Evolutionary conservation across 2,888 invertebrate genomes (phyloP), one percentile per base, ranked within the genome.

Genomic region (Lordiphosa fenestrarum): DNA sequence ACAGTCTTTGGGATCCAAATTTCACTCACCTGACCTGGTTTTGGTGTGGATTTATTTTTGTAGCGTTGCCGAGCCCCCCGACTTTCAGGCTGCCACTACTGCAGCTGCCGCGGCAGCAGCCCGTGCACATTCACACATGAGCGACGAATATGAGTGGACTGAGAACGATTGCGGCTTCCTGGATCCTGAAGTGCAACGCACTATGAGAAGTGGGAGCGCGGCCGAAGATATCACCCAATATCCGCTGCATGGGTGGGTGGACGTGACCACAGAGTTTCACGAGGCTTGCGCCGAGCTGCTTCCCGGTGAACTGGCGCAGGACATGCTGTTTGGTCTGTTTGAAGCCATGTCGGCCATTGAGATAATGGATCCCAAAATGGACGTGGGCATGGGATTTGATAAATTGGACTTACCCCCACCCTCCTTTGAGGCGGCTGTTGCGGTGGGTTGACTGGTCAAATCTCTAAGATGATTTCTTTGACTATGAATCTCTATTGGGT

Each of bases 321-420:
- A 98, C 91, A 95, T 95, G 50, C 90, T 95, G 15, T 97, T 95
- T 91, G 96, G 98, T 3, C 91, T 99, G 37, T 97, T 97, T 90
- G 99, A 99, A 89, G 99, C 98, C 0, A 99, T 99, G 99, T 98
- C 98, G 0, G 99, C 99, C 0, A 99, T 99, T 81, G 99, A 99
- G 90, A 98, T 99, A 96, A 99, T 99, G 99, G 99, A 99, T 88
- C 98, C 99, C 0, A 99, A 99, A 91, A 99, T 99, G 99, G 99
- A 99, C 91, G 98, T 98, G 1, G 99, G 99, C 5, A 98, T 99
- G 97, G 91, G 96, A 68, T 98, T 97, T 88, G 98, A 98, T 88
- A 92, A 97, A 69, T 95, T 95, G 10, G 94, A 93, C 83, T 93
- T 95, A 56, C 95, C 95, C 85, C 95, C 96, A 5, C 92, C 96